These are phyloP conservation scores for Penaeus monodon DNA, from an alignment of 2,888 invertebrate species.

Conservation along the genomic window DNA sequence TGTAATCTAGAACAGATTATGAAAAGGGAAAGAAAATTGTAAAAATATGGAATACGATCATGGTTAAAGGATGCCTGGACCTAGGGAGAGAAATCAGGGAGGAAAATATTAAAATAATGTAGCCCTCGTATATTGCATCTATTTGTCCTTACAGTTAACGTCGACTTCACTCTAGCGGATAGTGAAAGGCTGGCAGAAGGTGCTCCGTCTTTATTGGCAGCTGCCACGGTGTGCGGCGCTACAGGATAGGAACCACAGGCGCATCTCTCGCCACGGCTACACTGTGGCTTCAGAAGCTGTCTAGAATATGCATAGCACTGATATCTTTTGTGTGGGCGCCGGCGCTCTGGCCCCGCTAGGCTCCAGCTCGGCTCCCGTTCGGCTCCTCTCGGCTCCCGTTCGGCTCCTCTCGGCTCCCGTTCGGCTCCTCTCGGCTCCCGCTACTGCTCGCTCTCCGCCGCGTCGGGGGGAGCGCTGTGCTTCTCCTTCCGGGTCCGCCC, in stretches of 20 bases:
- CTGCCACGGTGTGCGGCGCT: constrained; percentile 18
- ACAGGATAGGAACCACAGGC: constrained; percentile 6
- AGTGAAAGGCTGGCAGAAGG: too few relatives aligned
- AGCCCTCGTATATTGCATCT: too few relatives aligned
- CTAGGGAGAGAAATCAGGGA: too few relatives aligned
- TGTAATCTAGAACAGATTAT: too few relatives aligned
- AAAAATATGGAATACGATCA: too few relatives aligned
- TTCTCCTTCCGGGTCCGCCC: constrained; percentile 55
- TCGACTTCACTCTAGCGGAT: too few relatives aligned
- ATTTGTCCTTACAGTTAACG: too few relatives aligned
- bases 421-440: not conserved
- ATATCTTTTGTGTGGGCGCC: constrained; percentile 19
- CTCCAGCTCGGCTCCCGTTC: not conserved
- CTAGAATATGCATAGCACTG: constrained; percentile 45
- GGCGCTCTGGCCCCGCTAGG: not conserved
- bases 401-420: not conserved
- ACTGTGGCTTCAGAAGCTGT: constrained; percentile 38
- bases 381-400: constrained; percentile 3
- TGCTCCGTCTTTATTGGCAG: too few relatives aligned
- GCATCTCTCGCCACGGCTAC: not conserved
- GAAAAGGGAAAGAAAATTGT: too few relatives aligned
- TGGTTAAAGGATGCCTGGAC: too few relatives aligned
- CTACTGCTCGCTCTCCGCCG: constrained; percentile 43
- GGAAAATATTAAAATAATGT: too few relatives aligned
- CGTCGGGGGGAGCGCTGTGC: constrained; percentile 32